A percentile compares a stretch with the other conserved stretches of the same genome.
Conservation (phyloP, 2,888 invertebrate species). For the Capitulum mitella region DNA sequence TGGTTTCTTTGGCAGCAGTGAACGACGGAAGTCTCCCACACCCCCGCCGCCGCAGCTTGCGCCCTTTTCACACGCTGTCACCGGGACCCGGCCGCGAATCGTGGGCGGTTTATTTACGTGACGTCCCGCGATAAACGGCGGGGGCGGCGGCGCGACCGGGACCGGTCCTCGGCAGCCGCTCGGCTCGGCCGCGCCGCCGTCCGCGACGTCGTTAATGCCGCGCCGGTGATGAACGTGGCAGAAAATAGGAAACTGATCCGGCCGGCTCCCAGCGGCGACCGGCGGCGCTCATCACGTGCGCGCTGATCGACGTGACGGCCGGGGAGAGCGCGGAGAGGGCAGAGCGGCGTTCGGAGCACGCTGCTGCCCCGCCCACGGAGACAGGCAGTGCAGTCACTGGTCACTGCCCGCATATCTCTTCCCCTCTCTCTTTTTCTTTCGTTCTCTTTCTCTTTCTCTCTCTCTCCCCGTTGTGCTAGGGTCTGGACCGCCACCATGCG, state of each 20-base stretch:
- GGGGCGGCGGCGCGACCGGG: background rate
- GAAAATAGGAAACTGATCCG: background rate
- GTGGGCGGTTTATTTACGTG: background rate
- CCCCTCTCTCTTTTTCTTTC: no score
- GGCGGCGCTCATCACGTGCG: background rate
- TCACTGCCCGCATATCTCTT: background rate
- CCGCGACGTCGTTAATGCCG: background rate
- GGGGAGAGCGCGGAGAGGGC: background rate
- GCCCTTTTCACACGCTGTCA: background rate
- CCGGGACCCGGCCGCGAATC: background rate
- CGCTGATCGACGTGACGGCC: background rate
- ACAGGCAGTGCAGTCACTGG: background rate
- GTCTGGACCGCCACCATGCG: no score
- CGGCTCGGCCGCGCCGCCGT: background rate
- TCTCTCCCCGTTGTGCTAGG: no score
- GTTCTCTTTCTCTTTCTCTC: no score
- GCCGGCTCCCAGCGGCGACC: background rate
- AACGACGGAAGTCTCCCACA: no score
- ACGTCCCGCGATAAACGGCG: no score
- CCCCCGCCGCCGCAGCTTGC: no score
- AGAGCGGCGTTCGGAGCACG: background rate
- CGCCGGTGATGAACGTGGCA: background rate
- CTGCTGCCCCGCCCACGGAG: background rate
- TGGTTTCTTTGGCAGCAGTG: no score
- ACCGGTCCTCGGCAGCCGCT: background rate